These are phyloP conservation scores for Intellagama lesueurii DNA, from an alignment of 2,797 vertebrate species.

Conservation along the genomic window DNA sequence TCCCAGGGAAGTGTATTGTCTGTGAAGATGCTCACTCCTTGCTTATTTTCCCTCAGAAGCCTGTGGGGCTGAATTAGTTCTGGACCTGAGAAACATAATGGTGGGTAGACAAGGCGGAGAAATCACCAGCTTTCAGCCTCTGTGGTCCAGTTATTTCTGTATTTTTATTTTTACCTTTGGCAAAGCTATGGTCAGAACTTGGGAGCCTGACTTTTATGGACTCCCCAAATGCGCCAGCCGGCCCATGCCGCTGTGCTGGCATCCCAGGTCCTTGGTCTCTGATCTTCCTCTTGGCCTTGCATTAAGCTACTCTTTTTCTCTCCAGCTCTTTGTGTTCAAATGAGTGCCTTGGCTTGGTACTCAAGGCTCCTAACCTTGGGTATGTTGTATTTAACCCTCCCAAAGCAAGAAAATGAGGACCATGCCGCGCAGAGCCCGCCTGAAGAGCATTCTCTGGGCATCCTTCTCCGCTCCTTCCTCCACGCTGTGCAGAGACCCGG, in stretches of 20 bases:
- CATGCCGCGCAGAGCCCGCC: conserved; percentile 50
- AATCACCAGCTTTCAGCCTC: not conserved
- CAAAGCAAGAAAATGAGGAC: conserved; percentile 57
- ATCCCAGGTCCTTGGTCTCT: too few relatives aligned
- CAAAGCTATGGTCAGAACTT: too few relatives aligned
- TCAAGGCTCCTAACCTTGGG: not conserved
- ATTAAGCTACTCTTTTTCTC: not conserved
- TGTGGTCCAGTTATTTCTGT: not conserved
- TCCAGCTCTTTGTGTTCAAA: too few relatives aligned
- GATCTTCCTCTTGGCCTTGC: not conserved
- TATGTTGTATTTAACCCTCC: not conserved
- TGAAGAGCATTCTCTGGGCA: conserved; percentile 52
- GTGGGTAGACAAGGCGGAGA: not conserved
- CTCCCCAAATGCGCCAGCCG: too few relatives aligned
- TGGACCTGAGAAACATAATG: not conserved
- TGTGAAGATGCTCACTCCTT: not conserved
- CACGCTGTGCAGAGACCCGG: conserved; percentile 75
- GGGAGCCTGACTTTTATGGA: too few relatives aligned
- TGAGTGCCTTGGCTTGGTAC: not conserved
- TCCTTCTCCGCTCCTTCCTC: conserved; percentile 78
- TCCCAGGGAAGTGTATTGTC: not conserved
- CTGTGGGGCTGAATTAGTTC: too few relatives aligned
- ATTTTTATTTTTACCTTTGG: not conserved
- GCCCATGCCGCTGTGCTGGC: not conserved
- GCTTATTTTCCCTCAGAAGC: not conserved